A percentile compares a stretch with the other conserved stretches of the same genome.
Conservation (phyloP, 2,888 invertebrate genomes). For the Tenthredo scrophulariae region DNA sequence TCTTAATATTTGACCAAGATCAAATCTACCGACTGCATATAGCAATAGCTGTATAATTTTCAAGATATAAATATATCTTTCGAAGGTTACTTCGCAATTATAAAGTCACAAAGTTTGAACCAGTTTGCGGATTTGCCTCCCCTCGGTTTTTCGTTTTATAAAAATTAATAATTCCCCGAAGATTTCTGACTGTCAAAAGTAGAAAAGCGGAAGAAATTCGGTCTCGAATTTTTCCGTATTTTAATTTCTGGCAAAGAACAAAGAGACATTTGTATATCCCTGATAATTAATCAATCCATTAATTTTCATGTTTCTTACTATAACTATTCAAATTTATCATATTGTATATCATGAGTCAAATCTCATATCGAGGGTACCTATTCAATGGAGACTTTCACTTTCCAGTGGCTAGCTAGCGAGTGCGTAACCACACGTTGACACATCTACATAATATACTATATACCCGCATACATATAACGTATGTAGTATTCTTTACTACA, state of each 20-base stretch:
- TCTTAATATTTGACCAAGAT: constrained; percentile 23
- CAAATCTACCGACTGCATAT: neutral
- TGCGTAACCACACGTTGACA: constrained; percentile 37
- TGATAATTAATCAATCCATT: neutral
- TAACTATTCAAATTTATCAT: neutral
- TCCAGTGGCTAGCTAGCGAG: neutral
- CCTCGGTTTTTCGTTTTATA: neutral
- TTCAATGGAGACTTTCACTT: constrained; percentile 44
- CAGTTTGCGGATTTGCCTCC: neutral
- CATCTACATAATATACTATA: neutral
- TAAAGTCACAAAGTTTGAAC: neutral
- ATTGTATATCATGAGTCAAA: neutral
- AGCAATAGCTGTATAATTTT: neutral
- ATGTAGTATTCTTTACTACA: neutral
- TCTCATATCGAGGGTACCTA: constrained; percentile 19
- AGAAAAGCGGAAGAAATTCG: neutral
- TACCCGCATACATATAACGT: neutral
- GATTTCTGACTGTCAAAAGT: neutral
- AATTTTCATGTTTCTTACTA: neutral
- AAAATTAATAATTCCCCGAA: neutral
- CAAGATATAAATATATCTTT: neutral
- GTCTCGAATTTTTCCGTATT: neutral
- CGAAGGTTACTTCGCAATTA: constrained; percentile 3
- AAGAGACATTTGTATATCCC: neutral
- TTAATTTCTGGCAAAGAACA: neutral